These are phyloP conservation scores for Etheostoma spectabile DNA, from an alignment of 2,113 vertebrate genomes.

Conservation along the genomic window DNA sequence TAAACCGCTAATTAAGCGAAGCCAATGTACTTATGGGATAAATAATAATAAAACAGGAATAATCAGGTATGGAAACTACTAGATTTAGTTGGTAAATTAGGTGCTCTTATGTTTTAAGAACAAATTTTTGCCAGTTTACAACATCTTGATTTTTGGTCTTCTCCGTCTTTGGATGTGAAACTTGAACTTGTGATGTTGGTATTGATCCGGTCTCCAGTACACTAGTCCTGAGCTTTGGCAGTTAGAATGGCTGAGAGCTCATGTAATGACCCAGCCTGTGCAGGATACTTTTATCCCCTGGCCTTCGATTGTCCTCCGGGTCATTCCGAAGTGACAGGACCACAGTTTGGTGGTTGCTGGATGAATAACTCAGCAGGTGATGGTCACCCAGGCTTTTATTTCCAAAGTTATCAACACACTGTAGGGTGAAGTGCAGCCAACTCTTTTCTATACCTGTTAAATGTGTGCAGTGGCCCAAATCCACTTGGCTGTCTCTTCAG, in stretches of 20 bases:
- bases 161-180: neutral
- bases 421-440: constrained; percentile 44
- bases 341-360: constrained; percentile 8
- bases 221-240: constrained; percentile 2
- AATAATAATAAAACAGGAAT: neutral
- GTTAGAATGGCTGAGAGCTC: constrained; percentile 3
- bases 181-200: neutral
- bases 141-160: neutral
- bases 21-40: too few species aligned
- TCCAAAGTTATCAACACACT: constrained; percentile 35
- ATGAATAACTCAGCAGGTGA: constrained; percentile 15
- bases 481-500: constrained; percentile 59
- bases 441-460: constrained; percentile 63
- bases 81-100: neutral
- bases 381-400: constrained; percentile 49
- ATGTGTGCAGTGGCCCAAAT: constrained; percentile 63
- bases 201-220: constrained; percentile 21
- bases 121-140: neutral
- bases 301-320: constrained; percentile 22
- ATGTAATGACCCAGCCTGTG: constrained; percentile 23
- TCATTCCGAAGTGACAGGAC: constrained; percentile 22
- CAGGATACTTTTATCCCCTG: constrained; percentile 10
- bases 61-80: neutral
- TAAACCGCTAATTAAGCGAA: too few species aligned
- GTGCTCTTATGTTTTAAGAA: neutral